phyloP scores from a whole-genome alignment of 2,888 invertebrate species.

The Drosophila nr. perissopoda region DNA sequence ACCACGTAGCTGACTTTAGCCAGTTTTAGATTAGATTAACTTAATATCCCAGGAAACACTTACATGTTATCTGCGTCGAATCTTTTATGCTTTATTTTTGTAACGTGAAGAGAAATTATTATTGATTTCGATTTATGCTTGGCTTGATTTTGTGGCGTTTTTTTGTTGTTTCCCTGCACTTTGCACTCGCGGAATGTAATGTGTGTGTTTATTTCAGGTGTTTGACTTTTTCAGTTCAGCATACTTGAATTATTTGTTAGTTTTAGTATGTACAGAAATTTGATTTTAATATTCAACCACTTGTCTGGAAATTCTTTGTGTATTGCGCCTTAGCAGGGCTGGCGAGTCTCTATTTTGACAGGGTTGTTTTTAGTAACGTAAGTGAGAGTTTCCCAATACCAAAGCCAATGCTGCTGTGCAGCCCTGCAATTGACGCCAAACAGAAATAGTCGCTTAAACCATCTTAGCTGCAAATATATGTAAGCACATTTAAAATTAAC shows the following conservation, averaged over 20 bases:
- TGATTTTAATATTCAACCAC: slow-evolving; percentile 20
- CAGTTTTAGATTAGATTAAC: slow-evolving; percentile 52
- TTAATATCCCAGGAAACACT: slow-evolving; percentile 30
- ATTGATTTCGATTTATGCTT: slow-evolving; percentile 38
- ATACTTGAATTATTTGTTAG: slow-evolving; percentile 33
- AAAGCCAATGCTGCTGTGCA: not conserved
- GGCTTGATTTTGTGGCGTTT: not conserved
- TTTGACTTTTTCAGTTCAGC: slow-evolving; percentile 24
- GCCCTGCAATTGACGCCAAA: not conserved
- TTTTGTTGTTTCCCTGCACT: not conserved
- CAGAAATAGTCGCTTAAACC: not conserved
- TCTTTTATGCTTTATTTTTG: slow-evolving; percentile 9
- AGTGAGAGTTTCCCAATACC: slow-evolving; percentile 1
- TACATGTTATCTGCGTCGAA: slow-evolving; percentile 25
- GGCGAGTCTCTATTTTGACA: slow-evolving; percentile 11
- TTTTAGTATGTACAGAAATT: slow-evolving; percentile 11
- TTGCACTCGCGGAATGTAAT: slow-evolving; percentile 52
- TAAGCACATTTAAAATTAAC: not conserved
- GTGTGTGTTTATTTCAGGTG: slow-evolving; percentile 4
- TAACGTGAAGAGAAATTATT: slow-evolving; percentile 23
- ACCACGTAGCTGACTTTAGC: slow-evolving; percentile 42
- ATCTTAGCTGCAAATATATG: not conserved
- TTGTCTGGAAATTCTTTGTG: slow-evolving; percentile 44
- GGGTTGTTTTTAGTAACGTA: not conserved
- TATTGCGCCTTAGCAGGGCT: slow-evolving; percentile 54